Conservation (phyloP, 37 sponge, comb jelly and placozoan genomes). For the Cladorhizidae sp. region DNA sequence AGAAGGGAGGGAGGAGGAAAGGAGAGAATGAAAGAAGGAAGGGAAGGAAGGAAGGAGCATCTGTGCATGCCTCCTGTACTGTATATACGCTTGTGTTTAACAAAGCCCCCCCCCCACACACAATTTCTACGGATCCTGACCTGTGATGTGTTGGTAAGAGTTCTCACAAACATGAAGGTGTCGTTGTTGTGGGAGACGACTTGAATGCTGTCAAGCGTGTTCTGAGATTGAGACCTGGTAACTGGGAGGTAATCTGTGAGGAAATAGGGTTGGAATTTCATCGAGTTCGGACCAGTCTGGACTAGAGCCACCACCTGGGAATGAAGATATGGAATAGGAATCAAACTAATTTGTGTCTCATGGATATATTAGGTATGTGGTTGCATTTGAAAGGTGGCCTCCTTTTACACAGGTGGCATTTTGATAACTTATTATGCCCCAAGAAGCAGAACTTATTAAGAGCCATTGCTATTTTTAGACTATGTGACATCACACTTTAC, state of each 20-base stretch:
- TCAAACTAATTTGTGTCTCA: no score
- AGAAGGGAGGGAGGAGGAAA: neutral
- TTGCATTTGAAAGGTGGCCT: no score
- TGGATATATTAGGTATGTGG: no score
- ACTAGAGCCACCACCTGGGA: conserved; percentile 2
- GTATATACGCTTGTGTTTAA: no score
- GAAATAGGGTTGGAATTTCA: neutral
- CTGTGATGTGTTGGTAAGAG: conserved; percentile 38
- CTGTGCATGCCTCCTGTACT: no score
- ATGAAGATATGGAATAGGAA: neutral
- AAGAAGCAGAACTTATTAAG: no score
- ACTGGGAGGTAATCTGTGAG: conserved; percentile 15
- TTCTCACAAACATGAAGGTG: conserved; percentile 50
- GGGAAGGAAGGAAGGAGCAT: neutral
- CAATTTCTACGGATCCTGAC: neutral
- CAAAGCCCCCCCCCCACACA: no score
- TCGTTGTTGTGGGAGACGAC: conserved; percentile 5
- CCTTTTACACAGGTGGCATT: no score
- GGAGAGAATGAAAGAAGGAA: no score
- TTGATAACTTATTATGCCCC: no score
- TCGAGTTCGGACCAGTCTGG: neutral
- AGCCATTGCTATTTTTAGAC: no score
- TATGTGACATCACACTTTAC: no score
- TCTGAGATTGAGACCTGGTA: neutral
- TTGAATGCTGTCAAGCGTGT: conserved; percentile 26